Evolutionary conservation across 2,888 invertebrate species (phyloP).

Genomic region (Fissipunctia ypsillon): DNA sequence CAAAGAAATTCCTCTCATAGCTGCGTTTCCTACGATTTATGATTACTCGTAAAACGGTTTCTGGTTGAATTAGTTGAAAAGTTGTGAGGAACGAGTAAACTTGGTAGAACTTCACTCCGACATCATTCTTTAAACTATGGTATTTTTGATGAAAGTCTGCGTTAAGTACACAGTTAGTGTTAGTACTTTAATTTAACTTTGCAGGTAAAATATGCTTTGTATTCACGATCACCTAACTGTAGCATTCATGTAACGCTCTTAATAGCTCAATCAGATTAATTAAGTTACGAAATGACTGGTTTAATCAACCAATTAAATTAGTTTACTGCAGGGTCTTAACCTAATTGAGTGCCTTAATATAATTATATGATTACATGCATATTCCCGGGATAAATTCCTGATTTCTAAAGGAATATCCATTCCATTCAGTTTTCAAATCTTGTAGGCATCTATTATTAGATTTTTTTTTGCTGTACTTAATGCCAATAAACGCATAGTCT

Average conservation of each 20-base stretch:
- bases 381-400: not conserved
- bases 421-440: not conserved
- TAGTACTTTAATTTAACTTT: conserved; percentile 16
- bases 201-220: conserved; percentile 17
- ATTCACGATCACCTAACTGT: not conserved
- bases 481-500: too few relatives aligned
- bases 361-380: not conserved
- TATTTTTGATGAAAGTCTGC: conserved; percentile 34
- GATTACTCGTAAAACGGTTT: conserved; percentile 81
- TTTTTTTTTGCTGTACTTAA: too few relatives aligned
- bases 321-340: not conserved
- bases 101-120: conserved; percentile 65
- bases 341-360: not conserved
- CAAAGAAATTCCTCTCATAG: conserved; percentile 52
- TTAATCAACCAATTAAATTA: conserved; percentile 5
- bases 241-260: not conserved
- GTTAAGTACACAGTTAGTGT: conserved; percentile 20
- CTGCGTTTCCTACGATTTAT: conserved; percentile 79
- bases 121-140: conserved; percentile 62
- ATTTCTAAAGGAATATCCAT: not conserved
- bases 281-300: not conserved
- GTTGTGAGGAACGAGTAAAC: conserved; percentile 82
- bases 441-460: not conserved
- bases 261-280: not conserved
- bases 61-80: conserved; percentile 82